These are phyloP conservation scores for Brevimyrus niger DNA, from an alignment of 2,113 vertebrate genomes.

Conservation along the genomic window DNA sequence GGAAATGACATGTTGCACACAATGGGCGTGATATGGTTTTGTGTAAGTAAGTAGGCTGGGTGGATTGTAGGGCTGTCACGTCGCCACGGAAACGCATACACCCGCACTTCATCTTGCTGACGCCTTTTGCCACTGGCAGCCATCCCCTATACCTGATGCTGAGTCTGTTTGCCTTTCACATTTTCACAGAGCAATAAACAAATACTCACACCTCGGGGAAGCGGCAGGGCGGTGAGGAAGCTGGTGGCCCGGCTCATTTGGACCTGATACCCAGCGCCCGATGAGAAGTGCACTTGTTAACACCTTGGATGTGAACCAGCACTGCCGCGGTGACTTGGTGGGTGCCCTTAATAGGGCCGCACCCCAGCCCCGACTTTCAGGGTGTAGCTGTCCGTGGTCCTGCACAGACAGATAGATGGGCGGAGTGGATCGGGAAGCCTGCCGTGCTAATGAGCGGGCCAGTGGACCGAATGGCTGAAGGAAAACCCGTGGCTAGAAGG, in stretches of 20 bases:
- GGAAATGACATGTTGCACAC: neutral
- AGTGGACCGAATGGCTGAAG: neutral
- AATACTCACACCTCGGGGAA: neutral
- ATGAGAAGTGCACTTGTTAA: neutral
- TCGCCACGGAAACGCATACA: neutral
- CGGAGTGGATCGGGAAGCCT: neutral
- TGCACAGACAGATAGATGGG: neutral
- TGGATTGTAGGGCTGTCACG: neutral
- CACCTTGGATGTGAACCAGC: neutral
- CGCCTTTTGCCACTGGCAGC: neutral
- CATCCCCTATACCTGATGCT: neutral
- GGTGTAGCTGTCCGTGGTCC: neutral
- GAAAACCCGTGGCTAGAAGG: neutral
- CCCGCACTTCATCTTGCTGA: neutral
- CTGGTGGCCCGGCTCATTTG: neutral
- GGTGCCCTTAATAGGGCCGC: neutral
- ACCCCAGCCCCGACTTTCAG: neutral
- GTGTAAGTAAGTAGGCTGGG: neutral
- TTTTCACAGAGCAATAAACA: neutral
- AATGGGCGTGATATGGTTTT: neutral
- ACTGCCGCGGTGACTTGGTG: neutral
- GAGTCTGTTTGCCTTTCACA: constrained; percentile 1
- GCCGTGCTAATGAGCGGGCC: neutral
- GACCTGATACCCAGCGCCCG: neutral
- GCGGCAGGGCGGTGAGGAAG: neutral